Evolutionary conservation across 1,140 invertebrate species (phyloP).

Genomic region (Drosophila miranda): DNA sequence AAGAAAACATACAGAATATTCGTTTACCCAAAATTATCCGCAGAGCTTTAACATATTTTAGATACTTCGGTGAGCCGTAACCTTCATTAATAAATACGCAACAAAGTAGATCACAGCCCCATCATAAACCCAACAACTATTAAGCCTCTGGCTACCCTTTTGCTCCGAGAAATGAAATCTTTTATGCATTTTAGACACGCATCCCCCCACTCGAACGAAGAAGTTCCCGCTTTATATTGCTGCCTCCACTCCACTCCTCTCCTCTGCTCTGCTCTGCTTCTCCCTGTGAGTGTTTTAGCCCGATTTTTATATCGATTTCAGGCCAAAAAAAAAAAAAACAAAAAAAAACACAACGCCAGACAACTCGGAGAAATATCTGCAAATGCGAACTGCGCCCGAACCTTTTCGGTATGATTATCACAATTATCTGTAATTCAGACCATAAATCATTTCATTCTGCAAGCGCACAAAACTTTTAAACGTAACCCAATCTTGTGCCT

Average conservation of each 20-base stretch:
- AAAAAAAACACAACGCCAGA: neutral
- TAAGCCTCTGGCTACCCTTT: neutral
- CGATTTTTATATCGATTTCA: constrained; percentile 69
- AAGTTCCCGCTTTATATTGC: constrained; percentile 23
- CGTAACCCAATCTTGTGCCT: constrained; percentile 69
- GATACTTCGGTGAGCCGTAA: too few relatives aligned
- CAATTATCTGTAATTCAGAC: constrained; percentile 82
- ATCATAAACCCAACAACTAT: neutral
- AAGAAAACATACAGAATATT: too few relatives aligned
- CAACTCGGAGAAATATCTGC: constrained; percentile 49
- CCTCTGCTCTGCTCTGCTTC: neutral
- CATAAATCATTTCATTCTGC: constrained; percentile 80
- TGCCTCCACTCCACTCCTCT: neutral
- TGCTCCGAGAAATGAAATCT: constrained; percentile 29
- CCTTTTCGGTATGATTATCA: constrained; percentile 82
- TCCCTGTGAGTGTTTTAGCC: constrained; percentile 17
- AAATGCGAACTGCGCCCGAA: constrained; percentile 60
- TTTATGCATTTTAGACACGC: constrained; percentile 60
- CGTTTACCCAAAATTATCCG: too few relatives aligned
- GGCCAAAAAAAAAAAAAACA: constrained; percentile 6
- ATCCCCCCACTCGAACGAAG: constrained; percentile 16
- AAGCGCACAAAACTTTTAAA: constrained; percentile 68
- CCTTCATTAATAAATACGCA: too few relatives aligned
- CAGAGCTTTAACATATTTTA: too few relatives aligned
- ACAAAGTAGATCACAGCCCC: too few relatives aligned